Base-by-base conservation (phyloP, 2,888 invertebrate genomes). In the Hololepta plana region DNA sequence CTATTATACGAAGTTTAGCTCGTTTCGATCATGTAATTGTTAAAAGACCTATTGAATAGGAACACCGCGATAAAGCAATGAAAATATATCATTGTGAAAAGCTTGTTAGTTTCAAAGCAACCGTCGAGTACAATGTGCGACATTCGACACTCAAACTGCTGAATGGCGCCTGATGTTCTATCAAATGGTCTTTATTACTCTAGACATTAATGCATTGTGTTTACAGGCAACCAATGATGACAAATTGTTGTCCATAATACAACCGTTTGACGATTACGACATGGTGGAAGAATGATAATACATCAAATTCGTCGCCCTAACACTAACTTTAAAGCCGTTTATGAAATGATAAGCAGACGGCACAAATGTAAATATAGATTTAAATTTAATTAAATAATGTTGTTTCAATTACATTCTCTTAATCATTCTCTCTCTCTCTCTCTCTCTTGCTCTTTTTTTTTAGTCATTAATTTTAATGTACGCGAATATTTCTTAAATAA, bases 171-270 rank as follows among this genome's bases (percentile, higher is more conserved):
- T 13, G 15, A 11, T 20, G 15, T 24, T 24, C 12, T 23, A n/a
- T n/a, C 25, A 25, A 15, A 27, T 16, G 24, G 13, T 24, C 13
- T 28, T 26, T 31, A 24, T 15, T 27, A 27, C 28, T 20, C 27
- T 8, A 23, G 17, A 27, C 29, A 28, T 26, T 28, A 26, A 30
- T 28, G 26, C 23, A 25, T 29, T 33, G 27, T 32, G 20, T 36
- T 44, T 44, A 22, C 38, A 48, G 46, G 43, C 39, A 19, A 45
- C 45, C 35, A 43, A 46, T 26, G 48, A 47, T 28, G 46, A 47
- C 20, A 42, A 42, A 32, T 38, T 43, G 20, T 36, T 46, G 4
- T 36, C 38, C 8, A 36, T 39, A 10, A 36, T 47, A 33, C 46
- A 35, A 25, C 35, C 35, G 20, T 16, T 22, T 23, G 35, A 35